Percentiles rank a stretch among this genome's conserved stretches.
Evolutionary conservation across 1,140 invertebrate genomes (phyloP).

Genomic region (Polypedilum vanderplanki): DNA sequence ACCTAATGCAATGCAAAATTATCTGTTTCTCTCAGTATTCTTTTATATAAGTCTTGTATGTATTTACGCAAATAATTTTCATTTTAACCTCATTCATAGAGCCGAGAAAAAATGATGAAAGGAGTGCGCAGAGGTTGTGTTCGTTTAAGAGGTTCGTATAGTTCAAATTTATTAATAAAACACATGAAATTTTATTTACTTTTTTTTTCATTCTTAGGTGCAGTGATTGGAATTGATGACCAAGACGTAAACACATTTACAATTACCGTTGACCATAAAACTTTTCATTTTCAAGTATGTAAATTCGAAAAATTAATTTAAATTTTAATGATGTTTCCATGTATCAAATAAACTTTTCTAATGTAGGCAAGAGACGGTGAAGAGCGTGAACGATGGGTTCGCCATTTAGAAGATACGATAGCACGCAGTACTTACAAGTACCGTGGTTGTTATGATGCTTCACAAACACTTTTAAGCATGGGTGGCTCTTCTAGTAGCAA

Average conservation of each 20-base stretch:
- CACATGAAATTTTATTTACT: no score
- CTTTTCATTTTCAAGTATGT: conserved; percentile 88
- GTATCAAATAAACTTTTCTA: conserved; percentile 27
- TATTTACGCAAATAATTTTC: not conserved
- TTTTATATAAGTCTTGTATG: not conserved
- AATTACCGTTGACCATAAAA: conserved; percentile 97
- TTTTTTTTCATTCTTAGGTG: conserved; percentile 48
- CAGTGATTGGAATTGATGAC: conserved; percentile 97
- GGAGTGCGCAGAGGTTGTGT: conserved; percentile 95
- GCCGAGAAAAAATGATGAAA: conserved; percentile 97
- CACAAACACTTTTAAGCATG: conserved; percentile 37
- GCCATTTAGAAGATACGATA: conserved; percentile 90
- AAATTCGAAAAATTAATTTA: not conserved
- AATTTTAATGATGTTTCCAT: conserved; percentile 33
- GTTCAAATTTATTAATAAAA: no score
- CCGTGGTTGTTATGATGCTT: conserved; percentile 44
- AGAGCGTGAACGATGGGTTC: conserved; percentile 93
- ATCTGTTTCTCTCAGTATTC: no score
- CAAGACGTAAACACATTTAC: conserved; percentile 99
- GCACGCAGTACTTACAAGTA: conserved; percentile 65
- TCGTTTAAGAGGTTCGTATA: conserved; percentile 57
- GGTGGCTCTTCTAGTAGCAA: conserved; percentile 44
- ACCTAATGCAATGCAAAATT: no score
- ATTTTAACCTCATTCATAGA: conserved; percentile 56
- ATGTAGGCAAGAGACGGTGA: conserved; percentile 78